phyloP scores from a whole-genome alignment of 2,888 invertebrate genomes.

The Drosophila borborema region DNA sequence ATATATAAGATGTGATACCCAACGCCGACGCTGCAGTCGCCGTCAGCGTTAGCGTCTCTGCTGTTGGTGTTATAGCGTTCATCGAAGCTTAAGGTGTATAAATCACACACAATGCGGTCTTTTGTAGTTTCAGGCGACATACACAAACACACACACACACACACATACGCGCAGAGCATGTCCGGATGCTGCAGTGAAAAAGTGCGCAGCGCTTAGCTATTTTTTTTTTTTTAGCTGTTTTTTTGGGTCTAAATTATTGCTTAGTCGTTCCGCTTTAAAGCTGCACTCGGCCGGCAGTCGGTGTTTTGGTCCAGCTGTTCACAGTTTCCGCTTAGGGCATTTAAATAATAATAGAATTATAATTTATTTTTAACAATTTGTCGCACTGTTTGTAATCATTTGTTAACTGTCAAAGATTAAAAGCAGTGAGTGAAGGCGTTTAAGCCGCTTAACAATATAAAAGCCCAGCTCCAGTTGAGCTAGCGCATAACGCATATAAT shows the following conservation, averaged over 20 bases:
- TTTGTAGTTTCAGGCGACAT: slow-evolving; percentile 76
- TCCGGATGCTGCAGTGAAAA: slow-evolving; percentile 62
- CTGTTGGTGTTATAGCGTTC: slow-evolving; percentile 75
- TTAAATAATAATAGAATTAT: slow-evolving; percentile 79
- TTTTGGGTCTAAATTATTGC: slow-evolving; percentile 63
- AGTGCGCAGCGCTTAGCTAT: slow-evolving; percentile 59
- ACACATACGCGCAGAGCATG: slow-evolving; percentile 15
- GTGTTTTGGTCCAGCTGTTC: slow-evolving; percentile 62
- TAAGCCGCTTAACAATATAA: slow-evolving; percentile 69
- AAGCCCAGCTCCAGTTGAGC: slow-evolving; percentile 19
- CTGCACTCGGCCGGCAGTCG: slow-evolving; percentile 9
- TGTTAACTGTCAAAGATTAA: slow-evolving; percentile 72
- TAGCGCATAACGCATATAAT: slow-evolving; percentile 43
- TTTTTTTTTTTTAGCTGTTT: no score
- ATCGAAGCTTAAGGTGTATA: slow-evolving; percentile 81
- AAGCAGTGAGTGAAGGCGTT: slow-evolving; percentile 65
- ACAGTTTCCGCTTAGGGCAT: slow-evolving; percentile 69
- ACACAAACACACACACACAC: slow-evolving; percentile 30
- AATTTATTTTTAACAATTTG: slow-evolving; percentile 80
- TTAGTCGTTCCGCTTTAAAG: slow-evolving; percentile 60
- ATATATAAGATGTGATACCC: slow-evolving; percentile 18
- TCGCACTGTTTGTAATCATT: slow-evolving; percentile 81
- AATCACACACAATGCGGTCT: slow-evolving; percentile 81
- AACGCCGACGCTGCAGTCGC: slow-evolving; percentile 38
- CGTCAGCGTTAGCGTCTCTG: slow-evolving; percentile 17